phyloP scores from a whole-genome alignment of 2,113 vertebrate genomes.

The Pantherophis guttatus region DNA sequence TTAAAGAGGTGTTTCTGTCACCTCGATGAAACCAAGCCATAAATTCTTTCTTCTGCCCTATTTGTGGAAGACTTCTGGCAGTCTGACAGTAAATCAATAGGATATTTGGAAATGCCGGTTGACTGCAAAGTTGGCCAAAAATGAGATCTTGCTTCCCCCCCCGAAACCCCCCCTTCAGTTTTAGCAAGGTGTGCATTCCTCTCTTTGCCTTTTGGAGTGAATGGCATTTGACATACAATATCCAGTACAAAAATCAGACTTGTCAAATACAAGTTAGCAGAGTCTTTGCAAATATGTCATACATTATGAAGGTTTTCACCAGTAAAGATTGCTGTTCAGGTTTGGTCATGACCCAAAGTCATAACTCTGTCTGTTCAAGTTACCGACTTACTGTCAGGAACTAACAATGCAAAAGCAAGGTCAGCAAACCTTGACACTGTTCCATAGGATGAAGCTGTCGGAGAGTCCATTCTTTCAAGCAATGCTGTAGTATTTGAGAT shows the following conservation, averaged over 20 bases:
- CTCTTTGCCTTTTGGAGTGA: constrained; percentile 27
- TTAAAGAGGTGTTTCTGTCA: constrained; percentile 33
- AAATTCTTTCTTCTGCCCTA: constrained; percentile 48
- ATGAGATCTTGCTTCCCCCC: background rate
- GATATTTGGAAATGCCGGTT: constrained; percentile 35
- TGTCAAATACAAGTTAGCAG: constrained; percentile 7
- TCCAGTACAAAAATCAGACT: constrained; percentile 29
- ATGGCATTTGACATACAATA: constrained; percentile 28
- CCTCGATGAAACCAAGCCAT: constrained; percentile 32
- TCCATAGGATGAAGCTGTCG: background rate
- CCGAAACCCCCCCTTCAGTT: background rate
- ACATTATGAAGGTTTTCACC: background rate
- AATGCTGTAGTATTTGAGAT: background rate
- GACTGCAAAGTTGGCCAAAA: constrained; percentile 25
- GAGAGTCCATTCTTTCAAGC: background rate
- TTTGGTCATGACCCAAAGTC: background rate
- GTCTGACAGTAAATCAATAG: constrained; percentile 57
- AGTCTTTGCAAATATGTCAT: constrained; percentile 3
- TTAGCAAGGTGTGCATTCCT: constrained; percentile 8
- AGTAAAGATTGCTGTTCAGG: background rate
- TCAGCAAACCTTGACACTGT: background rate
- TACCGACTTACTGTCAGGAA: background rate
- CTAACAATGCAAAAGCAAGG: background rate
- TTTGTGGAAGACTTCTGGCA: constrained; percentile 41
- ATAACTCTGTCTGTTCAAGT: background rate